Percentiles rank a stretch among this genome's conserved stretches.
phyloP scores from a whole-genome alignment of 2,113 vertebrate genomes.

The Delphinapterus leucas region DNA sequence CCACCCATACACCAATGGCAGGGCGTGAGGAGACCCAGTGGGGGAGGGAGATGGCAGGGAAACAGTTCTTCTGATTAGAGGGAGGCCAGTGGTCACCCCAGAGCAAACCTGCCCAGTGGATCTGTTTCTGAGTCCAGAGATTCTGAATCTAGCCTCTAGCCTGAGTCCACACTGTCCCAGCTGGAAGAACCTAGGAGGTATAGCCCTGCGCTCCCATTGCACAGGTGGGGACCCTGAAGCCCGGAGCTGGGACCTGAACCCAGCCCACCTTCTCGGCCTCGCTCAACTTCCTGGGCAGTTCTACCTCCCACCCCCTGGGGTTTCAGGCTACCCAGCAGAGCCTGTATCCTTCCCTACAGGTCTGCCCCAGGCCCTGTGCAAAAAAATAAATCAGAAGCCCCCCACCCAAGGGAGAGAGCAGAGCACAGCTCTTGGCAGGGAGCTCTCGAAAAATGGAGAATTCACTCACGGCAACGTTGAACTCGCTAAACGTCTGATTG shows the following conservation, averaged over 20 bases:
- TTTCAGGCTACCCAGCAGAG: too few species aligned
- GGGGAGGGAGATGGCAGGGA: fast-evolving
- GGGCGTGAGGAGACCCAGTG: background rate
- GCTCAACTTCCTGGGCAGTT: background rate
- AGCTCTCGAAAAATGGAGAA: background rate
- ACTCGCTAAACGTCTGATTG: background rate
- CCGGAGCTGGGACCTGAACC: fast-evolving
- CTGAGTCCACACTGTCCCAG: background rate
- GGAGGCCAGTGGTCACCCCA: fast-evolving
- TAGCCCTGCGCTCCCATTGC: background rate
- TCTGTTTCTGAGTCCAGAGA: background rate
- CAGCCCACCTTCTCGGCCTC: background rate
- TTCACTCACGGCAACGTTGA: fast-evolving
- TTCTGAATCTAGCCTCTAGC: background rate
- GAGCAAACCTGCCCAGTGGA: fast-evolving
- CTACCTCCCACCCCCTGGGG: too few species aligned
- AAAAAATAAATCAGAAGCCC: background rate
- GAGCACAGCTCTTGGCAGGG: background rate
- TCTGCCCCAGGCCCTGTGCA: too few species aligned
- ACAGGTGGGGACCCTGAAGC: background rate
- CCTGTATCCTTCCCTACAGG: background rate
- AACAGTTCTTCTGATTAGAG: background rate
- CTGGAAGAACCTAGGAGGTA: background rate
- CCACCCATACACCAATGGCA: background rate
- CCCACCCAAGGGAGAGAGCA: background rate